phyloP scores from a whole-genome alignment of 2,797 vertebrate species.

The Macropus fuliginosus region DNA sequence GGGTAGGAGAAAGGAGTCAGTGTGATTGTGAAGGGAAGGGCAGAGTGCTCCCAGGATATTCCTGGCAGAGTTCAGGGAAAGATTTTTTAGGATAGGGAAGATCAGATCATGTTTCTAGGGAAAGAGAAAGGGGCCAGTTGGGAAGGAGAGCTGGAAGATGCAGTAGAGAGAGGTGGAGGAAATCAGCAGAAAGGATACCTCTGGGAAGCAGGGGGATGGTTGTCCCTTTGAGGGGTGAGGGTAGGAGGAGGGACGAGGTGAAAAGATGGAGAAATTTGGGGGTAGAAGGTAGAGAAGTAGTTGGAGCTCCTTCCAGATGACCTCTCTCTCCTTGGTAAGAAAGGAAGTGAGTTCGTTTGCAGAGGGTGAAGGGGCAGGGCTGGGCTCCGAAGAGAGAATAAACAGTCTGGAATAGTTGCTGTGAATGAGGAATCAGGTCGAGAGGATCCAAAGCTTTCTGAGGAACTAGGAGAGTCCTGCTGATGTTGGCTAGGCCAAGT shows the following conservation, averaged over 20 bases:
- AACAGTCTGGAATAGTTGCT: background rate
- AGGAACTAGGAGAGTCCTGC: background rate
- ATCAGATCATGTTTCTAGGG: background rate
- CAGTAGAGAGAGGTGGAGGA: background rate
- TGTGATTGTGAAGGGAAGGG: background rate
- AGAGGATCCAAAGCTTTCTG: background rate
- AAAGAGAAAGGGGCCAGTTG: background rate
- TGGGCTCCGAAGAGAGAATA: background rate
- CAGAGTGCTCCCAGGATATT: background rate
- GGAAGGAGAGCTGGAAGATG: background rate
- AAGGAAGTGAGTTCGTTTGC: background rate
- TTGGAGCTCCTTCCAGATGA: background rate
- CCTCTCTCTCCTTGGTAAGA: background rate
- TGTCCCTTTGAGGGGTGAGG: background rate
- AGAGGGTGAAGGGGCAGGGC: background rate
- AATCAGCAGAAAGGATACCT: background rate
- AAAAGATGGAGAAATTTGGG: background rate
- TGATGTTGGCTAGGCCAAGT: background rate
- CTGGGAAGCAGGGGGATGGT: background rate
- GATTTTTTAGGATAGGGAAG: background rate
- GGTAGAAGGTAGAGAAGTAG: background rate
- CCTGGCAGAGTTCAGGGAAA: background rate
- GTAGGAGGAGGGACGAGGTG: background rate
- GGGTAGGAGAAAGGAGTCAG: background rate
- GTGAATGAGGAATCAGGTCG: background rate